Evolutionary conservation across 1,140 invertebrate species (phyloP), one percentile per base, ranked within the genome.

Genomic region (Steinernema khuongi): DNA sequence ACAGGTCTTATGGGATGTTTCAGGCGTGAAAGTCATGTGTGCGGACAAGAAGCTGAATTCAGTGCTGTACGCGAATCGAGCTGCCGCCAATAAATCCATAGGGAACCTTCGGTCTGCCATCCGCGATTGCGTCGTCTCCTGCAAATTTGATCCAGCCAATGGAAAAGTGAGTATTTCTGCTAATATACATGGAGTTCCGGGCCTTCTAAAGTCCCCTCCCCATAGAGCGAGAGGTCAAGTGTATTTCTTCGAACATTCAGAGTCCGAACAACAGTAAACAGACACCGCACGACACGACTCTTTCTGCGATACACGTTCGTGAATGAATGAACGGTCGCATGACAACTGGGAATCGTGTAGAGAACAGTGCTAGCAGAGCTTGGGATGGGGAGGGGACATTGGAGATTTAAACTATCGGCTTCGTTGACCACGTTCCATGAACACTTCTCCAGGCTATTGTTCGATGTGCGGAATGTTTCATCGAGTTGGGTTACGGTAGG

Each of bases 61-160:
- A 60, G 90, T 91, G 70, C 88, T 97, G 1, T 93, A 93, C 80
- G 93, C 93, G 79, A 98, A 98, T 83, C 88, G 96, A 83, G 91
- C 94, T 2, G 92, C 94, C 0, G 89, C 92, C 0, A 91, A 97
- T 81, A 94, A 89, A 82, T 90, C 92, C 83, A 85, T 97, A 43
- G 90, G 93, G 87, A 96, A 95, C 87, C 83, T 83, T 73, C 79
- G 85, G 43, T 85, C 86, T 29, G 79, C 86, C 0, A 79, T 88
- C 17, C 81, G 81, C 74, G 87, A 88, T 77, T 87, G 85, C 77
- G 78, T 87, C 0, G 81, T 86, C 79, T 86, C 87, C 1, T 70
- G 85, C 26, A 87, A 87, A 71, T 88, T 88, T 74, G 85, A 87
- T 72, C 80, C 84, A 11, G 81, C 84, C 32, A 85, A 88, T 77